Conservation (phyloP, 1,140 invertebrate genomes). For the Stegodyphus mimosarum region DNA sequence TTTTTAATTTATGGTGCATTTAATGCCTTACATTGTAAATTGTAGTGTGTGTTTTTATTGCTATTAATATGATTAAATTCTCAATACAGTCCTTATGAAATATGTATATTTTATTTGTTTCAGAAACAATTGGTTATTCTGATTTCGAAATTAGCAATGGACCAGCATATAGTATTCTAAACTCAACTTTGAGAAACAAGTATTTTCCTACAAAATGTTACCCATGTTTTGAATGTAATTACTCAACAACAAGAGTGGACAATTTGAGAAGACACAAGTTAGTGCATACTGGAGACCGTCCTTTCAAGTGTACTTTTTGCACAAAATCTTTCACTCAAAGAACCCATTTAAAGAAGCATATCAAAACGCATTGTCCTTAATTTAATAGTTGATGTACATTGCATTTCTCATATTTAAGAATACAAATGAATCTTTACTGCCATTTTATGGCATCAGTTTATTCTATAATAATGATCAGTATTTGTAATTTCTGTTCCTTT, state of each 20-base stretch:
- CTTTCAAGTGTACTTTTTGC: conserved; percentile 70
- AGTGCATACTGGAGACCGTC: conserved; percentile 67
- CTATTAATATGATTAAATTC: background rate
- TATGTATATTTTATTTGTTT: background rate
- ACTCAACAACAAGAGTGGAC: background rate
- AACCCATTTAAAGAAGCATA: conserved; percentile 70
- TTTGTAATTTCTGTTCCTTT: too few relatives aligned
- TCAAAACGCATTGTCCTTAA: conserved; percentile 69
- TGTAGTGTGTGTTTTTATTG: too few relatives aligned
- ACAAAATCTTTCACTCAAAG: conserved; percentile 72
- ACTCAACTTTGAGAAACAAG: background rate
- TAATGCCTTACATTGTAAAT: too few relatives aligned
- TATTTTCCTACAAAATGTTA: background rate
- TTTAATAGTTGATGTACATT: background rate
- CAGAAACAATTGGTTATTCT: background rate
- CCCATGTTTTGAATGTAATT: background rate
- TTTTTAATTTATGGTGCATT: too few relatives aligned
- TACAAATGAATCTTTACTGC: too few relatives aligned
- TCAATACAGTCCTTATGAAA: background rate
- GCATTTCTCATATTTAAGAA: too few relatives aligned
- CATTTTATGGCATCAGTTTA: too few relatives aligned
- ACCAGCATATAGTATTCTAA: background rate
- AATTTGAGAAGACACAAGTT: conserved; percentile 52
- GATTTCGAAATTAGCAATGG: background rate
- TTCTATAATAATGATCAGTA: too few relatives aligned